phyloP scores from a whole-genome alignment of 2,888 invertebrate genomes.

The Pristionchus arcanus region DNA sequence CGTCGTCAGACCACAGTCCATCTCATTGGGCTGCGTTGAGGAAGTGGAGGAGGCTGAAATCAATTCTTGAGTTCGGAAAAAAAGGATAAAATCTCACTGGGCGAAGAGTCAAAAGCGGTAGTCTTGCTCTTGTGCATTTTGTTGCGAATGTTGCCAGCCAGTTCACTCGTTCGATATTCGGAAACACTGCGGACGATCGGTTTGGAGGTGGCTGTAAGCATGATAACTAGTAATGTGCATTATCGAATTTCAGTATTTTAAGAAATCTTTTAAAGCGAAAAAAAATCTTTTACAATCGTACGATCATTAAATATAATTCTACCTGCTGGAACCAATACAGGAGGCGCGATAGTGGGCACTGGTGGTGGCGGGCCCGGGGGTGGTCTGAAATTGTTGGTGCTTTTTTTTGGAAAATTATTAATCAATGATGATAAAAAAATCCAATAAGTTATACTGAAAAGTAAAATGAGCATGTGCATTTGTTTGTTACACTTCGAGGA shows the following conservation, averaged over 20 bases:
- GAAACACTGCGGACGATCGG: slow-evolving; percentile 53
- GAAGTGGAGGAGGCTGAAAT: slow-evolving; percentile 50
- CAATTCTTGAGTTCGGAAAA: neutral
- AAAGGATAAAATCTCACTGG: neutral
- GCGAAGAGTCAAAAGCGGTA: slow-evolving; percentile 57
- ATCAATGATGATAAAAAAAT: too few relatives aligned
- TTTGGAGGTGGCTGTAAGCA: neutral
- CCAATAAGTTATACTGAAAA: too few relatives aligned
- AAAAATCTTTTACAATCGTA: too few relatives aligned
- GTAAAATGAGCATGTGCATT: too few relatives aligned
- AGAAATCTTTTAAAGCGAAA: too few relatives aligned
- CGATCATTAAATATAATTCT: neutral
- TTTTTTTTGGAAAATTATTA: neutral
- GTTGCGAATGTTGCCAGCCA: slow-evolving; percentile 60
- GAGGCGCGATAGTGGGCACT: slow-evolving; percentile 35
- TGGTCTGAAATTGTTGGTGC: neutral
- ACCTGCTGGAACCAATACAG: neutral
- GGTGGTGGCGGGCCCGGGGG: neutral
- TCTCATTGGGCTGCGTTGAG: slow-evolving; percentile 1
- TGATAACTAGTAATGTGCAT: too few relatives aligned
- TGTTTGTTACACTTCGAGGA: too few relatives aligned
- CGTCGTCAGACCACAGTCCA: slow-evolving; percentile 24
- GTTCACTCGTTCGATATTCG: slow-evolving; percentile 56
- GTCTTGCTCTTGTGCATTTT: slow-evolving; percentile 70
- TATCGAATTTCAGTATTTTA: too few relatives aligned